Base-by-base conservation (phyloP, 2,113 vertebrate genomes). In the Pandion haliaetus region DNA sequence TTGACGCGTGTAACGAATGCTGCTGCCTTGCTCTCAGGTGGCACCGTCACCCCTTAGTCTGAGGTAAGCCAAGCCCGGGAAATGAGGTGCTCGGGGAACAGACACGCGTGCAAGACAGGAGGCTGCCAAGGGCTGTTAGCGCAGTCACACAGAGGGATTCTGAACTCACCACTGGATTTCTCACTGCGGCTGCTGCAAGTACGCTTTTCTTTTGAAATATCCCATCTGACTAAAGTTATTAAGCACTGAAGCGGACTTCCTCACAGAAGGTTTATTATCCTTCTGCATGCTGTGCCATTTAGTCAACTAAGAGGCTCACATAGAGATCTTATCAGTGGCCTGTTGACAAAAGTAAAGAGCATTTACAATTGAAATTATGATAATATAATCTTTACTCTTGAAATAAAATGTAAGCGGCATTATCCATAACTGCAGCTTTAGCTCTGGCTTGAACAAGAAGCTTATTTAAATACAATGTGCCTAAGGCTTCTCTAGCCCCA, bases 361-460 rank as follows among this genome's bases (percentile, higher is more conserved):
- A 85, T 82, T 93, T 95, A 94, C 90, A 95, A 93, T 88, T 84
- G 94, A 88, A 96, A 94, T 97, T 88, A 97, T 91, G 87, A 82
- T 90, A 90, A 94, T 93, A 87, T 8, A 86, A 82, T 95, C 83
- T 96, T 90, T 95, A 83, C 36, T 94, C 79, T 79, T 90, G 69
- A 92, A 96, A 96, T 67, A 83, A 93, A 93, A 59, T 54, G 52
- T 54, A 92, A 88, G 61, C 47, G 52, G 80, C 50, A 61, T 96
- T 92, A 97, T 74, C 86, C 72, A 24, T 83, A 94, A 88, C 90
- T 72, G 72, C 69, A 90, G 83, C 40, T 91, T 88, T 95, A 86
- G 83, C 65, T 88, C 62, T 82, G 69, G 44, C 71, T 91, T 70
- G 31, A 97, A 95, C 77, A 92, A 86, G 76, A 50, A 74, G 50